phyloP scores from a whole-genome alignment of 2,888 invertebrate species.

The Ectemnius continuus region DNA sequence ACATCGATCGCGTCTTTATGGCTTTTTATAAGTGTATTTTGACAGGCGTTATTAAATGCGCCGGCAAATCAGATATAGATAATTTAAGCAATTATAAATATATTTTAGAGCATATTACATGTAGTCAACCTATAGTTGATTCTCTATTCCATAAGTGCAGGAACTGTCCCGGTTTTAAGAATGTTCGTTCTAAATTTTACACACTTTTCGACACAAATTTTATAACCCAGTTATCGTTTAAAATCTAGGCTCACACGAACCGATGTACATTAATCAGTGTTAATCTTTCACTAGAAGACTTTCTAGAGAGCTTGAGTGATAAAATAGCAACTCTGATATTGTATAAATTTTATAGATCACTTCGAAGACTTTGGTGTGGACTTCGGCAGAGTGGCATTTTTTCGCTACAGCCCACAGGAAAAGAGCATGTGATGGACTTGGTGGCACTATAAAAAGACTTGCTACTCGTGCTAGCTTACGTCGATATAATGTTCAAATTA shows the following conservation, averaged over 20 bases:
- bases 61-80: too few relatives aligned
- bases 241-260: neutral
- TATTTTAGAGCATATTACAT: too few relatives aligned
- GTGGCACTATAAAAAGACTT: constrained; percentile 1
- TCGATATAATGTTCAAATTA: neutral
- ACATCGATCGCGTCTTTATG: too few relatives aligned
- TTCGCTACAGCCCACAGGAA: neutral
- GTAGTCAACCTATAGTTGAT: neutral
- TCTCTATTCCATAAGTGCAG: neutral
- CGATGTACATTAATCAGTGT: neutral
- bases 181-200: neutral
- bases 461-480: constrained; percentile 5
- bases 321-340: neutral
- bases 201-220: neutral
- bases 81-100: too few relatives aligned
- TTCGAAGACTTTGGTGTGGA: constrained; percentile 3
- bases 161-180: neutral
- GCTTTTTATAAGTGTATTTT: too few relatives aligned
- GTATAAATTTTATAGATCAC: neutral
- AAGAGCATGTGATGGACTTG: neutral
- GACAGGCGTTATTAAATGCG: too few relatives aligned
- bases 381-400: neutral
- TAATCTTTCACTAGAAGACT: neutral
- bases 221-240: neutral
- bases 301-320: neutral